phyloP scores from a whole-genome alignment of 2,888 invertebrate species.

The Macrophya alboannulata region DNA sequence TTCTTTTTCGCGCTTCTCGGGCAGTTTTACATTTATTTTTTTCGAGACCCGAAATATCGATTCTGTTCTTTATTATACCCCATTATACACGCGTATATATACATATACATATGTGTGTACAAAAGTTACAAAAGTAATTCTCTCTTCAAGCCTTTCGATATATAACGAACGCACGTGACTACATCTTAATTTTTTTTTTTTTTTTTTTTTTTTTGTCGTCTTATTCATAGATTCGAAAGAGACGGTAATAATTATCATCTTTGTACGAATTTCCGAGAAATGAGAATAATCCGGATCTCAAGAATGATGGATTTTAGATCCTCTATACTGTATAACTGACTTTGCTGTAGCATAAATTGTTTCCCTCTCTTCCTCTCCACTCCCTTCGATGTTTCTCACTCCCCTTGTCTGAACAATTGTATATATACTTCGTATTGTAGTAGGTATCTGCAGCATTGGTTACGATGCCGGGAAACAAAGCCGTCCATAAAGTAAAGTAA shows the following conservation, averaged over 20 bases:
- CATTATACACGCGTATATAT: too few species aligned
- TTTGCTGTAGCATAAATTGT: too few species aligned
- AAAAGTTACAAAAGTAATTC: not conserved
- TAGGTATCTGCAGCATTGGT: not conserved
- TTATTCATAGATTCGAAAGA: not conserved
- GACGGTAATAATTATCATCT: too few species aligned
- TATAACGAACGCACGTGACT: slow-evolving; percentile 1
- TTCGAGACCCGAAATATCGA: slow-evolving; percentile 9
- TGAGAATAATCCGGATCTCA: too few species aligned
- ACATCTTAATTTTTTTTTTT: not conserved
- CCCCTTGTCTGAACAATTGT: not conserved
- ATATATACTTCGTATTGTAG: not conserved
- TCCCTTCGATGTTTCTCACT: too few species aligned
- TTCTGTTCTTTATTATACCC: not conserved
- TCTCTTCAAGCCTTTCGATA: not conserved
- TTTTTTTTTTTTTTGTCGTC: not conserved
- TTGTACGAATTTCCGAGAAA: too few species aligned
- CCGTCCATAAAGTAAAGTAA: slow-evolving; percentile 2
- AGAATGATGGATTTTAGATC: too few species aligned
- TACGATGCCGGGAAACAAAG: slow-evolving; percentile 12
- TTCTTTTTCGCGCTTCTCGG: not conserved
- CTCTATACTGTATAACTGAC: too few species aligned
- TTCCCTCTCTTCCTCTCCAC: too few species aligned
- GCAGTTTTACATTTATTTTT: not conserved
- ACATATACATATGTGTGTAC: too few species aligned